Evolutionary conservation across 2,888 invertebrate species (phyloP).

Genomic region (Cybosia mesomella): DNA sequence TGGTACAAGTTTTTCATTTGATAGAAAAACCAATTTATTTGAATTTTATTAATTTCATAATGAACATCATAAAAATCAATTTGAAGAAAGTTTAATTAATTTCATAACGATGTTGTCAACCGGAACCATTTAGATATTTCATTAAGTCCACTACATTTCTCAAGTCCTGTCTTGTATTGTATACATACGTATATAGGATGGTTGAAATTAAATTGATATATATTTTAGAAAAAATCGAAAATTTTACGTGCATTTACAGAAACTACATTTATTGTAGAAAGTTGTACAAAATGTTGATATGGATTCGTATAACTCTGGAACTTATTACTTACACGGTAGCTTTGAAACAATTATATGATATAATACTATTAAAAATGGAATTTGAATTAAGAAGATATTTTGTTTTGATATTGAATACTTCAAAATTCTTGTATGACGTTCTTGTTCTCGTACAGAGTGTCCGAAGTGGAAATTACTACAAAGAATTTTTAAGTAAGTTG

Average conservation of each 20-base stretch:
- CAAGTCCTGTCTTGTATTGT: neutral
- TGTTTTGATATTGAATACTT: neutral
- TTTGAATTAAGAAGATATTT: neutral
- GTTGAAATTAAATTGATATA: neutral
- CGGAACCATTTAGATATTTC: neutral
- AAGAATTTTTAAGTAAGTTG: neutral
- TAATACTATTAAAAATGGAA: neutral
- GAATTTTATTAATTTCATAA: neutral
- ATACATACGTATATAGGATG: conserved; percentile 1
- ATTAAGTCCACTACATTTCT: neutral
- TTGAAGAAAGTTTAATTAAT: neutral
- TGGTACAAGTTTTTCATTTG: too few relatives aligned
- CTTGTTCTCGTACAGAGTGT: neutral
- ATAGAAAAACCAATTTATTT: neutral
- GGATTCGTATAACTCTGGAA: neutral
- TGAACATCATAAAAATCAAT: neutral
- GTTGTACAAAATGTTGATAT: neutral
- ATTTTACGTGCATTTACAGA: conserved; percentile 14
- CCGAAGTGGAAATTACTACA: neutral
- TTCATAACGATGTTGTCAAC: neutral
- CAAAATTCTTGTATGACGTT: neutral
- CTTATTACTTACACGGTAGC: neutral
- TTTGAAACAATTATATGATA: neutral
- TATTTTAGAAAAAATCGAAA: conserved; percentile 10
- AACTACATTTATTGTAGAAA: neutral